These are phyloP conservation scores for Sander vitreus DNA, from an alignment of 2,113 vertebrate species.

Conservation along the genomic window DNA sequence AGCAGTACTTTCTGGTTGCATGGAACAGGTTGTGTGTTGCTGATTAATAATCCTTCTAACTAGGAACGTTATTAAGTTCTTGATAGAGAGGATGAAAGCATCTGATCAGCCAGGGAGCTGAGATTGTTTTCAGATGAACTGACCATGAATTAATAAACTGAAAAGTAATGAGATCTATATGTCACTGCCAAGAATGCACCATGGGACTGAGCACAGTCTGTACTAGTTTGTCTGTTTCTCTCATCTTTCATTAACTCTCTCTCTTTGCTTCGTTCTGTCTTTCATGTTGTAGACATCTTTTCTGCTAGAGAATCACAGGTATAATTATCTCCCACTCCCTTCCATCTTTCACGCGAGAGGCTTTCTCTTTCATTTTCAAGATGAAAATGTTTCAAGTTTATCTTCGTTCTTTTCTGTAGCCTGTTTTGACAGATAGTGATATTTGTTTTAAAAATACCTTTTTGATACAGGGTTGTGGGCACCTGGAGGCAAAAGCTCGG, in stretches of 20 bases:
- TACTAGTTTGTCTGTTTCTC: not conserved
- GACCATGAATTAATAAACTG: slow-evolving; percentile 36
- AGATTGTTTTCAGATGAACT: slow-evolving; percentile 6
- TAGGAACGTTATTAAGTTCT: slow-evolving; percentile 4
- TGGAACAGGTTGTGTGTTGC: not conserved
- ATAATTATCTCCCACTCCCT: no score
- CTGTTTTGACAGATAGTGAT: not conserved
- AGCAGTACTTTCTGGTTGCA: not conserved
- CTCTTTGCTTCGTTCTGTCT: not conserved
- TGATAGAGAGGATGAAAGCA: slow-evolving; percentile 5
- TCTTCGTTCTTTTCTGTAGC: not conserved
- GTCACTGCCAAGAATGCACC: slow-evolving; percentile 32
- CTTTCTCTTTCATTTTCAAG: not conserved
- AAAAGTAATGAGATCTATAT: slow-evolving; percentile 24
- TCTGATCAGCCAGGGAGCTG: slow-evolving; percentile 9
- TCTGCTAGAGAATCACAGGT: not conserved
- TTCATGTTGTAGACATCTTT: not conserved
- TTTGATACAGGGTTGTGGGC: slow-evolving; percentile 1
- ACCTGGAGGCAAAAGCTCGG: not conserved
- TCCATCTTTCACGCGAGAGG: not conserved
- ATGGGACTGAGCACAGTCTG: slow-evolving; percentile 26
- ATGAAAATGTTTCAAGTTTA: not conserved
- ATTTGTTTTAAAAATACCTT: not conserved
- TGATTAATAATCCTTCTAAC: slow-evolving; percentile 9
- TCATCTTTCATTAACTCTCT: not conserved